Evolutionary conservation across 2,888 invertebrate genomes (phyloP).

Genomic region (Mimas tiliae): DNA sequence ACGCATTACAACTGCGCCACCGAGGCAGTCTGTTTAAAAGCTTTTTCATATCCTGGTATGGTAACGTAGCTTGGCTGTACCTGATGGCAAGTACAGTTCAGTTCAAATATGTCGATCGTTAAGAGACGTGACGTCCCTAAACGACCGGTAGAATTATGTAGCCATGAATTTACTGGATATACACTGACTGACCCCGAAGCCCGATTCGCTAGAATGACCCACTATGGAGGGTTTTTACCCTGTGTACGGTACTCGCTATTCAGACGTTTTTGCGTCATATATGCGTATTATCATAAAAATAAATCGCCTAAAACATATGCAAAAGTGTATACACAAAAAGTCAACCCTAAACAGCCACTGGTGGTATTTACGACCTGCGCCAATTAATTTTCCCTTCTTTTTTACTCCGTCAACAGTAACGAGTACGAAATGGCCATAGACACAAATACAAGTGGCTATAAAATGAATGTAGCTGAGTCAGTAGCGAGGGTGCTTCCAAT

Average conservation of each 20-base stretch:
- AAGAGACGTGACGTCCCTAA: too few relatives aligned
- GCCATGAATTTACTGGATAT: too few relatives aligned
- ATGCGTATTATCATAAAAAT: background rate
- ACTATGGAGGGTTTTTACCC: too few relatives aligned
- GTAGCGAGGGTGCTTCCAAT: slow-evolving; percentile 63
- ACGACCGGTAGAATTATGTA: too few relatives aligned
- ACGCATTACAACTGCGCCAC: too few relatives aligned
- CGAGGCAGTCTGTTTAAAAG: too few relatives aligned
- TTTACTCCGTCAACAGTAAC: slow-evolving; percentile 76
- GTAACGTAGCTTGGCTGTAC: too few relatives aligned
- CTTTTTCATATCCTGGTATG: too few relatives aligned
- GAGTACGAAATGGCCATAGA: slow-evolving; percentile 80
- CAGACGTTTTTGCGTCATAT: background rate
- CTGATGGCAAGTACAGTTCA: too few relatives aligned
- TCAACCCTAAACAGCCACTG: slow-evolving; percentile 51
- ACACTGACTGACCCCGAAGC: too few relatives aligned
- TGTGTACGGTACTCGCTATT: background rate
- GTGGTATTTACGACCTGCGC: slow-evolving; percentile 58
- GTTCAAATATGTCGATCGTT: too few relatives aligned
- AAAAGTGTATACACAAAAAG: slow-evolving; percentile 37
- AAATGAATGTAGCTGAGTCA: slow-evolving; percentile 83
- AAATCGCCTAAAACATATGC: background rate
- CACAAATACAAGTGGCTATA: slow-evolving; percentile 84
- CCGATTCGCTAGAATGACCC: too few relatives aligned
- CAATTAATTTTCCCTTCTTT: slow-evolving; percentile 71